Evolutionary conservation across 2,113 vertebrate species (phyloP).

Genomic region (Rhegmatorhina hoffmannsi): DNA sequence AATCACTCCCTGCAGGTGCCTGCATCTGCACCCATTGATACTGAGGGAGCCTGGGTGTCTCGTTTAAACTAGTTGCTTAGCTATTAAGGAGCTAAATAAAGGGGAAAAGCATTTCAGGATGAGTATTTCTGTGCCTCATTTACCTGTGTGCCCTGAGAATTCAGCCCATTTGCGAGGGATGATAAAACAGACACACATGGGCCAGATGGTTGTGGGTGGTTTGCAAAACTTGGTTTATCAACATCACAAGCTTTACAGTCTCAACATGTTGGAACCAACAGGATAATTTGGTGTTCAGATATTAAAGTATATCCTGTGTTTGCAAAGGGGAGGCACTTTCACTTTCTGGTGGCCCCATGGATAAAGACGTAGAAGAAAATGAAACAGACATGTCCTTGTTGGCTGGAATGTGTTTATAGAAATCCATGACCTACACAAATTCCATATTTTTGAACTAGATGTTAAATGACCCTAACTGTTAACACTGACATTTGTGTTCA

Average conservation of each 20-base stretch:
- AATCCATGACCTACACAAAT: background rate
- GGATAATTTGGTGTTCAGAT: background rate
- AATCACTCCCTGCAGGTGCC: conserved; percentile 60
- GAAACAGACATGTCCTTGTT: background rate
- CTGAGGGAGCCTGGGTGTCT: conserved; percentile 45
- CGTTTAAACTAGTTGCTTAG: conserved; percentile 4
- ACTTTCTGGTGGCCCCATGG: background rate
- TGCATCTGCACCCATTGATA: conserved; percentile 1
- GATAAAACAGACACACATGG: background rate
- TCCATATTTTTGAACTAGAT: background rate
- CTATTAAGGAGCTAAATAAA: conserved; percentile 17
- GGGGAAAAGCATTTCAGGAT: background rate
- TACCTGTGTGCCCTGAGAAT: background rate
- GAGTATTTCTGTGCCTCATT: background rate
- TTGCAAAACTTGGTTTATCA: background rate
- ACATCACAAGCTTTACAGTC: background rate
- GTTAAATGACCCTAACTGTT: background rate
- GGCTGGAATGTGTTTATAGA: background rate
- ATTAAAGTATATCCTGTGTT: background rate
- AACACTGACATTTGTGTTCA: background rate
- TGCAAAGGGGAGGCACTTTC: background rate
- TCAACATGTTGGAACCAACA: background rate
- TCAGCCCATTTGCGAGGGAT: background rate
- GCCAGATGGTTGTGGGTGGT: background rate
- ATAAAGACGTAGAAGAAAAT: background rate